A percentile compares a stretch with the other conserved stretches of the same genome.
These are phyloP conservation scores for Polyergus mexicanus DNA, from an alignment of 1,140 invertebrate genomes.

Conservation along the genomic window DNA sequence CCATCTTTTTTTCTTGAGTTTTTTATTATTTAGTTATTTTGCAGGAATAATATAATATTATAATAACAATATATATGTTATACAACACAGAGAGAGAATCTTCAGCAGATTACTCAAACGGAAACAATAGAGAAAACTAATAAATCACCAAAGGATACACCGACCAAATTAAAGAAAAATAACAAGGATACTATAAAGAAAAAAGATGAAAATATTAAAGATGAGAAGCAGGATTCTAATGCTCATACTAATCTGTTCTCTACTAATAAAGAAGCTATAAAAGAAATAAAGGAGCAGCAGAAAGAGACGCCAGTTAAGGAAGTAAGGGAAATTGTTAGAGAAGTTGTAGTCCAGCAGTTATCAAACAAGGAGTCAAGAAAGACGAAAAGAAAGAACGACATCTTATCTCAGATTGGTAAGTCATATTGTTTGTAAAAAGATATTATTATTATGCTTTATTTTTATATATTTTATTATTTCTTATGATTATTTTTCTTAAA, in stretches of 20 bases:
- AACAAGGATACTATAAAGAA: slow-evolving; percentile 80
- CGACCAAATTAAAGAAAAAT: slow-evolving; percentile 83
- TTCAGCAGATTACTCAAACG: slow-evolving; percentile 78
- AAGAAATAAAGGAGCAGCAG: slow-evolving; percentile 79
- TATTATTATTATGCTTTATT: not conserved
- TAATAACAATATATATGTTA: slow-evolving; percentile 22
- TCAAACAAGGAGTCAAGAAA: slow-evolving; percentile 86
- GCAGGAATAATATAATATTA: slow-evolving; percentile 5
- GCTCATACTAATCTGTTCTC: slow-evolving; percentile 56
- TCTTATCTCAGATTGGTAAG: slow-evolving; percentile 86
- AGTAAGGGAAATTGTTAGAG: slow-evolving; percentile 72
- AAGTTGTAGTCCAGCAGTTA: slow-evolving; percentile 55
- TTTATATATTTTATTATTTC: slow-evolving; percentile 9
- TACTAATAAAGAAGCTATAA: slow-evolving; percentile 78
- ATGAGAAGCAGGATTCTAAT: slow-evolving; percentile 74
- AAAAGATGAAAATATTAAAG: slow-evolving; percentile 79
- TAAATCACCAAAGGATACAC: slow-evolving; percentile 83
- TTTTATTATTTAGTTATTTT: not conserved
- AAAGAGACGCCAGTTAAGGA: slow-evolving; percentile 79
- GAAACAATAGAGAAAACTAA: slow-evolving; percentile 73
- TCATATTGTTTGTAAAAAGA: slow-evolving; percentile 27
- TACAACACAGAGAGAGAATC: slow-evolving; percentile 80
- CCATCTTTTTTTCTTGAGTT: not conserved
- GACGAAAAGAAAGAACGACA: slow-evolving; percentile 86
- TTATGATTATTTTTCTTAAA: not conserved